Conservation (phyloP, 2,888 invertebrate species). For the Rhagonycha lutea region DNA sequence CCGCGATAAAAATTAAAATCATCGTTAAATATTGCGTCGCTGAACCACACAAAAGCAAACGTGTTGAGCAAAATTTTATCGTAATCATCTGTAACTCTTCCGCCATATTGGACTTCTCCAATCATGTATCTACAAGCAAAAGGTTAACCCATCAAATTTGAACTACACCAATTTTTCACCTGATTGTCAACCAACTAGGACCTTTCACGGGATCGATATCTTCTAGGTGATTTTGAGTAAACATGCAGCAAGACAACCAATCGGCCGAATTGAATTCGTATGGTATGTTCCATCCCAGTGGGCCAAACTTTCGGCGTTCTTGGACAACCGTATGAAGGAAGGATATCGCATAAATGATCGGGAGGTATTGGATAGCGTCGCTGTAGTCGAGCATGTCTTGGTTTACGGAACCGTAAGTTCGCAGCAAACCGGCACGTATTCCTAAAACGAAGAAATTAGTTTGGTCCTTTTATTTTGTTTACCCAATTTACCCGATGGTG, state of each 20-base stretch:
- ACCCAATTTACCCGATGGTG: conserved; percentile 66
- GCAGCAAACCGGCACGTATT: conserved; percentile 78
- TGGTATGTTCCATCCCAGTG: conserved; percentile 91
- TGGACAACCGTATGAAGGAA: conserved; percentile 88
- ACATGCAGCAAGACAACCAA: conserved; percentile 84
- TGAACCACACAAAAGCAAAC: conserved; percentile 77
- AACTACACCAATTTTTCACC: conserved; percentile 51
- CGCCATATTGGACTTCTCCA: conserved; percentile 89
- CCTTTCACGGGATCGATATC: conserved; percentile 75
- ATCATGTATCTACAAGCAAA: conserved; percentile 73
- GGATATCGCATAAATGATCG: conserved; percentile 81
- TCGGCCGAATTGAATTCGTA: conserved; percentile 90
- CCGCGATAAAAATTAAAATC: conserved; percentile 78
- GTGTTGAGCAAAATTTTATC: conserved; percentile 82
- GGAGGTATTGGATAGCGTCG: conserved; percentile 77
- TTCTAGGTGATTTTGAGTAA: conserved; percentile 85
- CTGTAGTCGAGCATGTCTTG: conserved; percentile 86
- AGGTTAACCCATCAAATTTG: neutral
- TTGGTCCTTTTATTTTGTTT: neutral
- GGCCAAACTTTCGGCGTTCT: conserved; percentile 83
- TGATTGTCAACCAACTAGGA: conserved; percentile 77
- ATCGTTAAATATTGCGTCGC: conserved; percentile 73
- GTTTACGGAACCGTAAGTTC: conserved; percentile 81
- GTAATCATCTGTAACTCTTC: conserved; percentile 88
- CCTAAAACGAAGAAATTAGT: conserved; percentile 44